These are phyloP conservation scores for Eueides isabella DNA, from an alignment of 1,140 invertebrate species.

Conservation along the genomic window DNA sequence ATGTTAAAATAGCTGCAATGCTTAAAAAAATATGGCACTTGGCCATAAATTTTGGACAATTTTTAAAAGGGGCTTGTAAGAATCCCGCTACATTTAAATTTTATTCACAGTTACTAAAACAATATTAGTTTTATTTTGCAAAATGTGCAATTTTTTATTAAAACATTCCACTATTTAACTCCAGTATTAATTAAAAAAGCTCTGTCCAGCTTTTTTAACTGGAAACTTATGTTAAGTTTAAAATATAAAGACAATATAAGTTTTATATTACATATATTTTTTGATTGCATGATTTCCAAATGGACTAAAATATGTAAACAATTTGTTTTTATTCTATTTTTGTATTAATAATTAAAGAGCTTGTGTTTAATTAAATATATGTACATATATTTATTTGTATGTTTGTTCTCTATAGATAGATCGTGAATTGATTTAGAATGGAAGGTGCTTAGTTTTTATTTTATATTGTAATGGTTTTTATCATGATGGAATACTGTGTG, in stretches of 20 bases:
- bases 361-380: no score
- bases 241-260: not conserved
- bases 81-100: no score
- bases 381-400: no score
- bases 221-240: no score
- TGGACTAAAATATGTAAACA: not conserved
- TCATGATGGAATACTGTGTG: not conserved
- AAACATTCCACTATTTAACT: not conserved
- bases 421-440: not conserved
- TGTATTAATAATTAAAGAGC: not conserved
- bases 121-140: no score
- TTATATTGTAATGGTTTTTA: not conserved
- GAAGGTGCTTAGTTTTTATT: slow-evolving; percentile 3
- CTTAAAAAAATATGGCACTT: no score
- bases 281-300: not conserved
- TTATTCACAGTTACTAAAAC: no score
- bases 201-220: no score
- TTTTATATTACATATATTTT: not conserved
- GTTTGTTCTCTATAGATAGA: not conserved
- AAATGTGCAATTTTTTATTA: not conserved
- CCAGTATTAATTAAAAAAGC: not conserved
- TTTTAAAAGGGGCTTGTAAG: no score
- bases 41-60: no score
- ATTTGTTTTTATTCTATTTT: not conserved
- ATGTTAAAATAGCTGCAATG: no score